These are phyloP conservation scores for Volucella bombylans DNA, from an alignment of 2,888 invertebrate genomes.

Conservation along the genomic window DNA sequence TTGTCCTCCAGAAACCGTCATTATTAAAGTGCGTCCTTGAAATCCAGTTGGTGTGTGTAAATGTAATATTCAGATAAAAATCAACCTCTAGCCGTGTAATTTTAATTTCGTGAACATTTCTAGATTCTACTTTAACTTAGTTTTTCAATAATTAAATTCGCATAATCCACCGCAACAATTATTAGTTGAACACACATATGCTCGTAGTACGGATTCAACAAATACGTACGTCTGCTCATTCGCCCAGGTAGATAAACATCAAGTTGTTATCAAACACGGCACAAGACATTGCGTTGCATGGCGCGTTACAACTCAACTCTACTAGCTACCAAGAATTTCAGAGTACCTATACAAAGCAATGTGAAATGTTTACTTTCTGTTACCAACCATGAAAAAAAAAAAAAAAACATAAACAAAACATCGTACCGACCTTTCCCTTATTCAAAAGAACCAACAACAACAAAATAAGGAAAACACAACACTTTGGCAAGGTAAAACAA, in stretches of 20 bases:
- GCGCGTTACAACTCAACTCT: neutral
- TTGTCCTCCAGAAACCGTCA: too few relatives aligned
- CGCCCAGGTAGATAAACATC: neutral
- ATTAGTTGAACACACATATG: too few relatives aligned
- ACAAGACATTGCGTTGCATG: slow-evolving; percentile 5
- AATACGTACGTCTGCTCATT: neutral
- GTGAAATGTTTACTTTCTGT: slow-evolving; percentile 28
- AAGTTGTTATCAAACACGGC: slow-evolving; percentile 5
- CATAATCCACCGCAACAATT: too few relatives aligned
- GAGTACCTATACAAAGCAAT: neutral
- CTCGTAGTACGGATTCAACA: too few relatives aligned
- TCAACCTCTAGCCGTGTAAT: too few relatives aligned
- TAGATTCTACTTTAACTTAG: too few relatives aligned
- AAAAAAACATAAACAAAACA: slow-evolving; percentile 58
- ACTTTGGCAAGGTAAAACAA: neutral
- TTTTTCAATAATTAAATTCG: too few relatives aligned
- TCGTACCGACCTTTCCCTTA: slow-evolving; percentile 7
- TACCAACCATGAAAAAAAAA: slow-evolving; percentile 5
- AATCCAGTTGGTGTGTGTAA: too few relatives aligned
- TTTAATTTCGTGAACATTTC: too few relatives aligned
- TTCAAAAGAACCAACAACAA: neutral
- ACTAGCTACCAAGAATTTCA: neutral
- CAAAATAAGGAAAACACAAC: slow-evolving; percentile 12
- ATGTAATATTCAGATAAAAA: too few relatives aligned
- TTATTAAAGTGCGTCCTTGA: too few relatives aligned